These are phyloP conservation scores for Oreonectes daqikongensis DNA, from an alignment of 2,797 vertebrate genomes.

Conservation along the genomic window DNA sequence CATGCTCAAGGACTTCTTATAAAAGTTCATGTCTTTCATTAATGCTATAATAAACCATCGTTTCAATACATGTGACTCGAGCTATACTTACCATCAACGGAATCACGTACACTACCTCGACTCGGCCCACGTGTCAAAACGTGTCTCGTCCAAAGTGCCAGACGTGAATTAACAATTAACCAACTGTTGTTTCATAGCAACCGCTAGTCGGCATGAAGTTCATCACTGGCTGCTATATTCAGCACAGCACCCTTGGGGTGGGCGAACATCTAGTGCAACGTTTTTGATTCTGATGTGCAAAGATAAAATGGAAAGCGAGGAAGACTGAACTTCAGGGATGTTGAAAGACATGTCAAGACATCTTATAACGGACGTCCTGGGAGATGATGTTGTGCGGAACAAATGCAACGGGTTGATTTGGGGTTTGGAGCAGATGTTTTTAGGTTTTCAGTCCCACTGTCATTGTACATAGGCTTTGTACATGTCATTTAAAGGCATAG, in stretches of 20 bases:
- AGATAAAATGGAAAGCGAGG: slow-evolving; percentile 18
- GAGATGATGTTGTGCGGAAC: slow-evolving; percentile 64
- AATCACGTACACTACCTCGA: slow-evolving; percentile 22
- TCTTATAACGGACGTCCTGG: slow-evolving; percentile 33
- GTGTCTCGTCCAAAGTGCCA: slow-evolving; percentile 23
- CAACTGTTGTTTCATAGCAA: slow-evolving; percentile 68
- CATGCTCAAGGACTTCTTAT: background rate
- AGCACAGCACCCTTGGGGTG: slow-evolving; percentile 57
- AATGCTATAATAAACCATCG: background rate
- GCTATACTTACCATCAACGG: slow-evolving; percentile 13
- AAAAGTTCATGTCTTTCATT: background rate
- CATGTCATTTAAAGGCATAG: too few relatives aligned
- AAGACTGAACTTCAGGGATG: slow-evolving; percentile 30
- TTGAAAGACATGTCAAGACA: slow-evolving; percentile 30
- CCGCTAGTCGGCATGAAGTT: slow-evolving; percentile 60
- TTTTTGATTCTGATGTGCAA: slow-evolving; percentile 50
- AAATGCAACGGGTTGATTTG: slow-evolving; percentile 70
- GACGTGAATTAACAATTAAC: slow-evolving; percentile 61
- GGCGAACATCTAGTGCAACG: slow-evolving; percentile 50
- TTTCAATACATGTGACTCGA: background rate
- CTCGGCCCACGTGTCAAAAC: slow-evolving; percentile 18
- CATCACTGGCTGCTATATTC: slow-evolving; percentile 61
- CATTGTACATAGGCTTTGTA: too few relatives aligned
- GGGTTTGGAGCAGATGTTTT: slow-evolving; percentile 61
- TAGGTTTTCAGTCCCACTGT: too few relatives aligned